Evolutionary conservation across 2,797 vertebrate species (phyloP).

Genomic region (Platalea minor): DNA sequence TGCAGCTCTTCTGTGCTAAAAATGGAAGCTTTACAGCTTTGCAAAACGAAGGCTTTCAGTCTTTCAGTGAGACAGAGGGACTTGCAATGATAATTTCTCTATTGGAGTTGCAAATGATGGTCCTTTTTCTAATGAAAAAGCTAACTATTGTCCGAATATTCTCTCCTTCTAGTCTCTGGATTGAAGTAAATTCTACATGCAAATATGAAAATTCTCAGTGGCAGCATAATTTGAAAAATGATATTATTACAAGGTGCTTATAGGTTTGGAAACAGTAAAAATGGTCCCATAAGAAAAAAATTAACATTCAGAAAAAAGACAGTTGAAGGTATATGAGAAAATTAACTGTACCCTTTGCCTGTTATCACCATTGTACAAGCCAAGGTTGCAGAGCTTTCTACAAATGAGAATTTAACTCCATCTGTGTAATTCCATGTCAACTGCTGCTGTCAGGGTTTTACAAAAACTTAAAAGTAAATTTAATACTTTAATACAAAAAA

Average conservation of each 20-base stretch:
- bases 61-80: background rate
- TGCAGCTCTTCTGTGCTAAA: background rate
- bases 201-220: background rate
- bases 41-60: background rate
- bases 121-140: background rate
- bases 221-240: conserved; percentile 2
- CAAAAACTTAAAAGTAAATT: background rate
- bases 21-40: background rate
- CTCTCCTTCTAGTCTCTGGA: background rate
- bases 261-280: background rate
- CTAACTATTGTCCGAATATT: background rate
- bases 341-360: background rate
- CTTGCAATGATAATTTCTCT: background rate
- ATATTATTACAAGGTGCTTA: background rate
- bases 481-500: background rate
- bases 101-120: background rate
- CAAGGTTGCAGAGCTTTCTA: background rate
- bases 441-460: background rate
- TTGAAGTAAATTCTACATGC: background rate
- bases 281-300: background rate
- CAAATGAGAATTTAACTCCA: background rate
- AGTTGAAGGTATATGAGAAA: background rate
- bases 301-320: background rate
- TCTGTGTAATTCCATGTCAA: background rate
- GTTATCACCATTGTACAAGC: background rate